These are phyloP conservation scores for Habrosyne pyritoides DNA, from an alignment of 2,888 invertebrate species.

Conservation along the genomic window DNA sequence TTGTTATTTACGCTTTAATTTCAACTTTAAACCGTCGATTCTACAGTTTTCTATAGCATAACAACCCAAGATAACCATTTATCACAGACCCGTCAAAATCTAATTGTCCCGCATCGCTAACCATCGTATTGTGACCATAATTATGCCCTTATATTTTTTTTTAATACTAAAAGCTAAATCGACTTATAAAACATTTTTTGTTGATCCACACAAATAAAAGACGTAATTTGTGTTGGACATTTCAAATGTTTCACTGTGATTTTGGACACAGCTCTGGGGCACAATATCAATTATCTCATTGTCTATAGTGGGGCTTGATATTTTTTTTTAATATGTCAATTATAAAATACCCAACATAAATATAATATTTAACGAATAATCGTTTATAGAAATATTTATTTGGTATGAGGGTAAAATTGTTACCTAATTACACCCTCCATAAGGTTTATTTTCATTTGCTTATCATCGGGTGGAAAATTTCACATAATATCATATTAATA, in stretches of 20 bases:
- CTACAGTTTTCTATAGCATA: conserved; percentile 47
- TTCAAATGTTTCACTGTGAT: conserved; percentile 65
- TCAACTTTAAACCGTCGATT: conserved; percentile 40
- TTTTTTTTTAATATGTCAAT: neutral
- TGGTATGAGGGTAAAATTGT: too few relatives aligned
- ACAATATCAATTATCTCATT: conserved; percentile 1
- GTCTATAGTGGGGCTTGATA: neutral
- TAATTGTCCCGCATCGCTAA: conserved; percentile 81
- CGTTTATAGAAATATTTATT: too few relatives aligned
- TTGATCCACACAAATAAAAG: conserved; percentile 47
- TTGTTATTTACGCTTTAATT: neutral
- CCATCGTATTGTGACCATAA: conserved; percentile 79
- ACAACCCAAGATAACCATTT: conserved; percentile 72
- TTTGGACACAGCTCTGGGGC: conserved; percentile 23
- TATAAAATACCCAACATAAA: neutral
- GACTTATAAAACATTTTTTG: conserved; percentile 66
- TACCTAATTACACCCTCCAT: too few relatives aligned
- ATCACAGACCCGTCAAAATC: conserved; percentile 81
- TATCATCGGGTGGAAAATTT: too few relatives aligned
- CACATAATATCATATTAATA: too few relatives aligned
- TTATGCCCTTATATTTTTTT: conserved; percentile 79
- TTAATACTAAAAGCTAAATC: conserved; percentile 70
- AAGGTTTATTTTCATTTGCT: too few relatives aligned
- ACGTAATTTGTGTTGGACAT: conserved; percentile 65
- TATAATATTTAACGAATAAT: neutral